Conservation (phyloP, 2,888 invertebrate species). For the Toxonevra muliebris region DNA sequence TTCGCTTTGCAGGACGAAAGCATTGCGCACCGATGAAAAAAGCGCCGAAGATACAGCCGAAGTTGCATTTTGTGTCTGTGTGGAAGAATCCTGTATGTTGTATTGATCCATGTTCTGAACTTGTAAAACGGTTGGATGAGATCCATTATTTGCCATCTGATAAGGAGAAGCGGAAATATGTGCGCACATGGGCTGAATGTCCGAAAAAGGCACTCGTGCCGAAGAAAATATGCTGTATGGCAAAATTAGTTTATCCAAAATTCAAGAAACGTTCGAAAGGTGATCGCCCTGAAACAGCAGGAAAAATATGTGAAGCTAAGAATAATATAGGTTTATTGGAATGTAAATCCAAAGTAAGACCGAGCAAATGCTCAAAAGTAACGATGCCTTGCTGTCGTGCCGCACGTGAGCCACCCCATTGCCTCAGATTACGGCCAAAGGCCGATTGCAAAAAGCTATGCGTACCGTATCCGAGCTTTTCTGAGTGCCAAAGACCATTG, state of each 20-base stretch:
- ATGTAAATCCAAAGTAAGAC: too few species aligned
- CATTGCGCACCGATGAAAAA: too few species aligned
- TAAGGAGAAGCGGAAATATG: conserved; percentile 52
- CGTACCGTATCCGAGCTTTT: conserved; percentile 45
- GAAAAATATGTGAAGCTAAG: too few species aligned
- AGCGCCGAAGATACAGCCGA: too few species aligned
- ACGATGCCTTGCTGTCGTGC: conserved; percentile 26
- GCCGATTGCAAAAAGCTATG: conserved; percentile 37
- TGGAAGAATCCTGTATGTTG: conserved; percentile 26
- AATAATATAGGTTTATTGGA: too few species aligned
- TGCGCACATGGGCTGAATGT: conserved; percentile 60
- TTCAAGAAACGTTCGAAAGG: too few species aligned
- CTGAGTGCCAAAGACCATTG: conserved; percentile 41
- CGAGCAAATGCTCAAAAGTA: too few species aligned
- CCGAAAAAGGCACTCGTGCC: conserved; percentile 46
- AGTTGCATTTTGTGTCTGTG: not conserved
- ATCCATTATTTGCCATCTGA: conserved; percentile 59
- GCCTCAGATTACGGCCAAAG: conserved; percentile 27
- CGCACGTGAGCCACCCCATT: conserved; percentile 39
- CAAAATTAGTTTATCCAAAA: conserved; percentile 33
- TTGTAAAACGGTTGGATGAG: conserved; percentile 48
- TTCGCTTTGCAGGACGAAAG: too few species aligned
- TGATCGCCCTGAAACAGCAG: conserved; percentile 18
- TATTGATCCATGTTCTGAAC: conserved; percentile 1
- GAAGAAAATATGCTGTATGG: conserved; percentile 48